phyloP scores from a whole-genome alignment of 2,113 vertebrate genomes.

The Strigops habroptila region DNA sequence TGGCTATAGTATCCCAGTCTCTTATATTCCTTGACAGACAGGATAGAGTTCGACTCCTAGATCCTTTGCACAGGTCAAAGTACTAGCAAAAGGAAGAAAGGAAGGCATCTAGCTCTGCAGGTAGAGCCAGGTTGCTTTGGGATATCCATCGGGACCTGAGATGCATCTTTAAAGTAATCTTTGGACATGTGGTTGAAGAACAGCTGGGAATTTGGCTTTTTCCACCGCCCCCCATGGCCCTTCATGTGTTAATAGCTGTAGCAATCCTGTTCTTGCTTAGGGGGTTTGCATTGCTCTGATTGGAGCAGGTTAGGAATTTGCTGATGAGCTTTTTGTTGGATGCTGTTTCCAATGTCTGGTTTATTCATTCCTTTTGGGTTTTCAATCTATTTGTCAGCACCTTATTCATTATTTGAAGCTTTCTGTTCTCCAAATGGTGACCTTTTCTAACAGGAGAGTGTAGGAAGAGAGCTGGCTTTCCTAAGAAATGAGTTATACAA shows the following conservation, averaged over 20 bases:
- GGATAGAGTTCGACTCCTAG: neutral
- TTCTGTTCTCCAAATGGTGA: slow-evolving; percentile 7
- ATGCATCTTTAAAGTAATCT: neutral
- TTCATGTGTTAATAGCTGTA: neutral
- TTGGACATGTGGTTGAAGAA: neutral
- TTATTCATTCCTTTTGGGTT: neutral
- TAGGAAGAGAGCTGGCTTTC: neutral
- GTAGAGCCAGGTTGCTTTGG: neutral
- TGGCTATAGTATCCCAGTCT: neutral
- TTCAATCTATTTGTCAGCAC: slow-evolving; percentile 11
- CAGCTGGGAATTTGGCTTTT: neutral
- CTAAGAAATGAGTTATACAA: neutral
- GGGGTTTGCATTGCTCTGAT: neutral
- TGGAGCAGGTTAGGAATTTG: neutral
- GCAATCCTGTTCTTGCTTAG: neutral
- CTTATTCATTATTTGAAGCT: slow-evolving; percentile 20
- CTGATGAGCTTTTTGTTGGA: neutral
- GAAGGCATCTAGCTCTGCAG: neutral
- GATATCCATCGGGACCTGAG: neutral
- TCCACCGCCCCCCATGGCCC: fast-evolving
- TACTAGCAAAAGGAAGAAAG: neutral
- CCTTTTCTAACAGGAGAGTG: slow-evolving; percentile 8
- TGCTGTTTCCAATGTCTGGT: neutral
- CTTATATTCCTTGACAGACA: neutral
- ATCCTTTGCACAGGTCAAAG: neutral